Evolutionary conservation across 2,888 invertebrate genomes (phyloP), one percentile per base, ranked within the genome.

Genomic region (Mystacides longicornis): DNA sequence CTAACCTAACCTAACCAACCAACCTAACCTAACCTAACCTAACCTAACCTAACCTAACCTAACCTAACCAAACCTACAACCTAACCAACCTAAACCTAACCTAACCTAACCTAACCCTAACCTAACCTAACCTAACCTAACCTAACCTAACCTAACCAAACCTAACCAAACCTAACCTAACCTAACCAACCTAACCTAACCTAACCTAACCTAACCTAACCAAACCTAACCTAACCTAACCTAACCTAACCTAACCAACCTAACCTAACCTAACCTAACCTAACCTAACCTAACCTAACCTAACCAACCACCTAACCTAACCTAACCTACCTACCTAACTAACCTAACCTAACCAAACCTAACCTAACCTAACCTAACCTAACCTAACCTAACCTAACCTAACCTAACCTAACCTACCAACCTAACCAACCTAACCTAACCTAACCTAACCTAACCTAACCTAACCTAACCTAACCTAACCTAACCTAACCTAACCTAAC

Each of bases 101-200:
- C 62, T 58, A 54, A 60, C 58, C 53, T 57, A 52, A 56, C 55
- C 53, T 55, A 56, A 51, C 51, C 51, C 59, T 49, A 62, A 62
- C 60, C 60, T 57, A 60, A 59, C 59, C 55, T 49, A 58, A 58
- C 58, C 58, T 52, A 58, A 58, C 58, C 58, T 55, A 58, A 58
- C 58, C 58, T 49, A 56, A 52, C 57, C 57, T 53, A 53, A 48
- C 52, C 48, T 53, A 53, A 53, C 53, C 48, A 47, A 53, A 53
- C 53, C 53, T 53, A 53, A 53, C 53, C 53, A 47, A 53, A 53
- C 53, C 53, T 53, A 53, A 48, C 53, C 53, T 48, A 53, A 53
- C 53, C 49, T 51, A 51, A 48, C 51, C 51, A 43, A 53, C 47
- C 53, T 48, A 48, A 53, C 53, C 53, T 54, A 54, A 49, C 54